Base-by-base conservation (phyloP, 2,113 vertebrate genomes). In the Phyllostomus discolor region DNA sequence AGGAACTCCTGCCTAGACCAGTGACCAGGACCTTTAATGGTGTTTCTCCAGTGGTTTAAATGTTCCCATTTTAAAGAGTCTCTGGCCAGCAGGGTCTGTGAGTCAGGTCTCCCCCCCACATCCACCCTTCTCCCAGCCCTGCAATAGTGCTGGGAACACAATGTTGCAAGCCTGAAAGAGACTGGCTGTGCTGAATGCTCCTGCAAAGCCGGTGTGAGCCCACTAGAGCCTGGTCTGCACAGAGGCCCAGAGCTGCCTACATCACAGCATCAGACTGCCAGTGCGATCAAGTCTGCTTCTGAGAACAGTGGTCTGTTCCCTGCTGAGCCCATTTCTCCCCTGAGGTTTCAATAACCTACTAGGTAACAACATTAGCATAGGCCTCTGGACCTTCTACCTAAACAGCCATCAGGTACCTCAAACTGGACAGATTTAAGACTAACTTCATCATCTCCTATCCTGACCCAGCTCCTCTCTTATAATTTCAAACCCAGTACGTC, bases 161-260 rank as follows among this genome's bases (percentile, higher is more conserved):
- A 4, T 10, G 10, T 66, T 20, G 24, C 50, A 2, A 35, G 28
- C 64, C 48, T 9, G 31, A 83, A 48, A 12, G 35, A 38, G 91
- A 33, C 50, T n/a, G 0, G 1, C 59, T 20, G 10, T 2, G 15
- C 9, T 48, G 1, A 0, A 14, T 10, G 3, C 72, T 35, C 67
- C 81, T n/a, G 31, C 26, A 62, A 41, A 33, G 46, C 10, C 16
- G 1, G 33, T 0, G 7, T 5, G 1, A 35, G 33, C 33, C 82
- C 69, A 3, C 76, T 4, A 16, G n/a, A 66, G 31, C 38, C 7
- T 0, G 6, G 35, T 54, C 28, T 12, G 28, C 7, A 28, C 28
- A 67, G n/a, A 19, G 15, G 4, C 24, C 57, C 48, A 9, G 31
- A 90, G 62, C 31, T 2, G 6, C n/a, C 17, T 38, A 3, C 26